Base-by-base conservation (phyloP, 2,888 invertebrate genomes). In the Nephrotoma guestfalica region DNA sequence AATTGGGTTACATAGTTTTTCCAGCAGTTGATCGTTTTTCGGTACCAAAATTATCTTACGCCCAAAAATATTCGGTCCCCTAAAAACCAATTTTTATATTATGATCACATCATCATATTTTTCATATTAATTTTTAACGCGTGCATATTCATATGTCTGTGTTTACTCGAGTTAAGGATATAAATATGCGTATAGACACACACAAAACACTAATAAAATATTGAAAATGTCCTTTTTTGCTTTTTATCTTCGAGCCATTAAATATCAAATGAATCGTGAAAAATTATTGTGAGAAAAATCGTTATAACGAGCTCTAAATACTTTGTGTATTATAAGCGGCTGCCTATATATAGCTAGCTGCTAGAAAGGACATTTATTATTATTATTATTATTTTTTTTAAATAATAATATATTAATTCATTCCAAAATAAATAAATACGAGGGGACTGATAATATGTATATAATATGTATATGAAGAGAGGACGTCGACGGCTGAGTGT, bases 231-330 rank as follows among this genome's bases (percentile, higher is more conserved):
- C 71, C 71, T 85, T 85, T 84, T 42, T 85, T n/a, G 40, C 41
- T 42, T 71, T 71, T 71, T 71, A 30, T 71, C 71, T 30, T 71
- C 85, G 85, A 43, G 6, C 85, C 85, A 85, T 85, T 85, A 85
- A 85, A 43, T 11, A 43, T 43, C 42, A 85, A 85, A 85, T 85
- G 85, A 85, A 43, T 85, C 85, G 85, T 85, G 42, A 85, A 85
- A 42, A 85, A 85, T 85, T 42, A 43, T 85, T 85, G 85, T 85
- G 85, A 85, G 85, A 85, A 85, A 42, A 84, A 84, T 71, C 71
- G 71, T 71, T 71, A 71, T 71, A 71, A 71, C 71, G 71, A 71
- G 71, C 9, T 71, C 71, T 71, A 71, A 71, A 71, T 71, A 30
- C 71, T 71, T 2, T 57, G 30, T 71, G 7, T 71, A 71, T 71